These are phyloP conservation scores for Phasianus colchicus DNA, from an alignment of 2,113 vertebrate species.

Conservation along the genomic window DNA sequence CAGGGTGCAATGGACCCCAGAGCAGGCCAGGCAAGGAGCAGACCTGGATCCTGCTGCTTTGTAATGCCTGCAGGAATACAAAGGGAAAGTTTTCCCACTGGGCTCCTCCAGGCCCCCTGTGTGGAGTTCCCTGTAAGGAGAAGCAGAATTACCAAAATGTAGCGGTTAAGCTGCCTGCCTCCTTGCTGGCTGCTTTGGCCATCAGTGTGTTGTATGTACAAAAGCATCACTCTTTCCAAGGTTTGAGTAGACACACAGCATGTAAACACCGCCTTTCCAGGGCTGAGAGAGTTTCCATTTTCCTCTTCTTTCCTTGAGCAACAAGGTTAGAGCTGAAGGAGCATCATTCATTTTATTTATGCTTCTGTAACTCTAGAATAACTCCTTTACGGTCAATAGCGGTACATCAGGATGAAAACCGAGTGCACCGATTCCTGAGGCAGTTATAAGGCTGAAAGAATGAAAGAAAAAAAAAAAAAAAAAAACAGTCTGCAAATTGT, in stretches of 20 bases:
- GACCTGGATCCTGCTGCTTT: not conserved
- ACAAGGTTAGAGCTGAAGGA: not conserved
- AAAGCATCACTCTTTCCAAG: not conserved
- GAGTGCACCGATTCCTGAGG: not conserved
- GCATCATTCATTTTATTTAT: not conserved
- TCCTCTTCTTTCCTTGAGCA: not conserved
- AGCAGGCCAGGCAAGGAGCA: not conserved
- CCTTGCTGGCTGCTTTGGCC: not conserved
- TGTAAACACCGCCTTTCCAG: not conserved
- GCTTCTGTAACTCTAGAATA: not conserved
- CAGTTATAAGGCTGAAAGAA: not conserved
- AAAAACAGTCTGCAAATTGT: not conserved
- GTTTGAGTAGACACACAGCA: not conserved
- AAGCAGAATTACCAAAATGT: accelerated
- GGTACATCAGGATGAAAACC: not conserved
- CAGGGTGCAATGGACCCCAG: not conserved
- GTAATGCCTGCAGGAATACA: not conserved
- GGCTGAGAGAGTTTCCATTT: not conserved
- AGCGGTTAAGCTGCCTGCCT: not conserved
- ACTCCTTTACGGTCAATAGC: not conserved
- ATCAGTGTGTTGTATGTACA: accelerated
- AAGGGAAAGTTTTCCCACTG: accelerated
- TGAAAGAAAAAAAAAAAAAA: not conserved
- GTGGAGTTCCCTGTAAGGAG: not conserved
- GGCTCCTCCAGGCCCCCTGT: not conserved